Conservation (phyloP, 2,113 vertebrate genomes). For the Kryptolebias marmoratus region DNA sequence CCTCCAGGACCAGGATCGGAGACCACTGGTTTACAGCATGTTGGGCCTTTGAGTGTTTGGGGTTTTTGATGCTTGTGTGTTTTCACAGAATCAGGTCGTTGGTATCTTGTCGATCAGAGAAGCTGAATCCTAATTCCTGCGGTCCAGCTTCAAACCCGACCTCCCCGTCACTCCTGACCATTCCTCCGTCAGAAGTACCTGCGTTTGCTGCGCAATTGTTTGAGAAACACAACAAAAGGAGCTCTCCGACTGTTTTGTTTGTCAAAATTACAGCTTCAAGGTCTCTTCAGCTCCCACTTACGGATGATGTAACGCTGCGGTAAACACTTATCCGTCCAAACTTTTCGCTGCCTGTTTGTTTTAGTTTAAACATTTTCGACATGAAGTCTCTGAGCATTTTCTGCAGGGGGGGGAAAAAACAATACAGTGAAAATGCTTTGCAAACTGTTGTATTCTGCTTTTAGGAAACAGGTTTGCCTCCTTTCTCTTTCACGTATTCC, state of each 20-base stretch:
- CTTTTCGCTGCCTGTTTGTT: not conserved
- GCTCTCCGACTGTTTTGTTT: not conserved
- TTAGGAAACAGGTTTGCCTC: not conserved
- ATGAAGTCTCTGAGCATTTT: not conserved
- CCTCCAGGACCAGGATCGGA: too few relatives aligned
- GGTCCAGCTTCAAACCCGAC: not conserved
- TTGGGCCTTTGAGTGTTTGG: too few relatives aligned
- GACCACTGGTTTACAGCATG: too few relatives aligned
- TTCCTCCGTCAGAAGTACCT: not conserved
- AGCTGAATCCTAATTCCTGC: not conserved
- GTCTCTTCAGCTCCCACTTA: not conserved
- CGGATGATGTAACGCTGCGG: constrained; percentile 1
- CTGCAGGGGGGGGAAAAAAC: not conserved
- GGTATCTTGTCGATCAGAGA: too few relatives aligned
- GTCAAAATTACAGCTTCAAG: not conserved
- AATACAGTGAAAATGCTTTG: not conserved
- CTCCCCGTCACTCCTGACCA: not conserved
- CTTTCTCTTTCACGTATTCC: not conserved
- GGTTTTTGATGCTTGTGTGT: too few relatives aligned
- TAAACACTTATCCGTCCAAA: not conserved
- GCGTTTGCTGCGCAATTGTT: not conserved
- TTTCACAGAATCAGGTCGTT: too few relatives aligned
- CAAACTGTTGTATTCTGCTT: not conserved
- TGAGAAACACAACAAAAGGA: not conserved
- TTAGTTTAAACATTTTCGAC: not conserved